Evolutionary conservation across 2,888 invertebrate species (phyloP), one percentile per base, ranked within the genome.

Genomic region (Mythimna loreyi): DNA sequence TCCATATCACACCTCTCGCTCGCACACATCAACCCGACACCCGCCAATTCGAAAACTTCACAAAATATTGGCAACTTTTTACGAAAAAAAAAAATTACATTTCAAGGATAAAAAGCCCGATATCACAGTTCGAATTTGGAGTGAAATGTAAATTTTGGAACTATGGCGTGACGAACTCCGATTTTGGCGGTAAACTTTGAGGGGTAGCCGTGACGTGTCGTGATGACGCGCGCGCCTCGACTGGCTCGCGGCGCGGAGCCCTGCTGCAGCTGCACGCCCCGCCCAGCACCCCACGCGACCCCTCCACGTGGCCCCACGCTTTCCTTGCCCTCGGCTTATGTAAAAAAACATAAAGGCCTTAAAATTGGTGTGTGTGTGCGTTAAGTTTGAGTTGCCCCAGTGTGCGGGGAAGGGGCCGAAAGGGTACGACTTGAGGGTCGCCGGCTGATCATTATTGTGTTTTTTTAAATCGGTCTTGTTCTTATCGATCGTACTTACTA

Each of bases 251-350:
- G 75, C 81, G 75, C 85, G 92, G 90, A 93, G 93, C 91, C 93
- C 93, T 92, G 90, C 80, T 93, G 94, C 94, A 94, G 94, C 93
- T 93, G 94, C 93, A 93, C 86, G 93, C 94, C 91, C 93, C 94
- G 94, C 94, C 94, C 92, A 92, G 90, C 91, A 91, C 93, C 94
- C 93, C 92, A 92, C 89, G 89, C 89, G 89, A 88, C 90, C 92
- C 92, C 91, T 89, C 93, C 91, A 90, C 86, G 89, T 90, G 91
- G 90, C 91, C 91, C 92, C 91, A 92, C 92, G 86, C 86, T 92
- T 92, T 92, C 92, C 92, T 91, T 91, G 90, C 91, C 92, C 92
- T 90, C 89, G 86, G 75, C 82, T 81, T 84, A 92, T 89, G 94
- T 92, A 94, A 92, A 94, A 90, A 92, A 92, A 92, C 87, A 89